phyloP scores from a whole-genome alignment of 2,797 vertebrate genomes.

The Crenichthys baileyi region DNA sequence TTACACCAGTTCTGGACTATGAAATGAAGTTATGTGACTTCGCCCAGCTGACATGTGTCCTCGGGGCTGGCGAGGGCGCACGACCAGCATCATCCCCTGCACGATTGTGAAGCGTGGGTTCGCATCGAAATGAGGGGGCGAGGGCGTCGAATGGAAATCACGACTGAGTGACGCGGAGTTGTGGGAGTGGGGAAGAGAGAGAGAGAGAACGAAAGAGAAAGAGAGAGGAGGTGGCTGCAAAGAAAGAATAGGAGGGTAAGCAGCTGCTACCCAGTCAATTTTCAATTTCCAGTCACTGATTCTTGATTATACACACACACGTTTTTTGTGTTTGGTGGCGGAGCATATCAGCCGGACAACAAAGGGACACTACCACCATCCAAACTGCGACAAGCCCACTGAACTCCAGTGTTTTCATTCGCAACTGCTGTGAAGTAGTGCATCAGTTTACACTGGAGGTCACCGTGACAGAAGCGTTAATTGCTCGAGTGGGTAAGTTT shows the following conservation, averaged over 20 bases:
- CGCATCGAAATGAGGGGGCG: constrained; percentile 82
- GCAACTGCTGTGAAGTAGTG: constrained; percentile 17
- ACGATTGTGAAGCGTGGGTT: constrained; percentile 75
- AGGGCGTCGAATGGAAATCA: constrained; percentile 81
- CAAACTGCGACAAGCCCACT: constrained; percentile 27
- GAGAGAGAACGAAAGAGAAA: constrained; percentile 61
- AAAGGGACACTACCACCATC: constrained; percentile 43
- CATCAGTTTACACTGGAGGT: constrained; percentile 70
- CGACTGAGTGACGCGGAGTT: constrained; percentile 77
- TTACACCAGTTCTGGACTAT: neutral
- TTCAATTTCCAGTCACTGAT: constrained; percentile 59
- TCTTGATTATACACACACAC: constrained; percentile 24
- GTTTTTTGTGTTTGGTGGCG: constrained; percentile 28
- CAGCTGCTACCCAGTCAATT: constrained; percentile 67
- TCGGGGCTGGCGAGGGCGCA: constrained; percentile 14
- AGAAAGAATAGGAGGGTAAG: constrained; percentile 57
- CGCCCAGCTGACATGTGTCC: constrained; percentile 21
- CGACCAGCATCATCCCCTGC: constrained; percentile 51
- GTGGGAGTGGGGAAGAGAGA: constrained; percentile 65
- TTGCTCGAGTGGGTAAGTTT: constrained; percentile 69
- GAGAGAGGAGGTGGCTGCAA: constrained; percentile 58
- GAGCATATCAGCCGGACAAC: constrained; percentile 58
- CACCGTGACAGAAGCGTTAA: constrained; percentile 68
- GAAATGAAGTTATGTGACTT: neutral
- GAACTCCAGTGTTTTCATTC: constrained; percentile 21